A percentile compares a stretch with the other conserved stretches of the same genome.
Conservation (phyloP, 1,140 invertebrate species). For the Plectus sambesii region DNA sequence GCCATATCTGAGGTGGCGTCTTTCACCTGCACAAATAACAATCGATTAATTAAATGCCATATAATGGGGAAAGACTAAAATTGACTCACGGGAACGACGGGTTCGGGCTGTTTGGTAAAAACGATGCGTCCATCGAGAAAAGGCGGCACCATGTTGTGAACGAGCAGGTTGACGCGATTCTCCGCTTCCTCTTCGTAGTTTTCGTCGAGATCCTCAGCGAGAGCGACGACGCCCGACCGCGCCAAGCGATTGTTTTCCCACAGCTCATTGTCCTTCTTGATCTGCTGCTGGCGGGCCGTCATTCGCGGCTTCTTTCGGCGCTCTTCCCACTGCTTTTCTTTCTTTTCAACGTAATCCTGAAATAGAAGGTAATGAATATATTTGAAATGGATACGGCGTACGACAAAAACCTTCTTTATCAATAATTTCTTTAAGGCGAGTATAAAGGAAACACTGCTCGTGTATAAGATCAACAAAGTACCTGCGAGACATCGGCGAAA, state of each 20-base stretch:
- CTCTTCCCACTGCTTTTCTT: constrained; percentile 40
- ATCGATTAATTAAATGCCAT: constrained; percentile 4
- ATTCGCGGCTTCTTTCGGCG: constrained; percentile 39
- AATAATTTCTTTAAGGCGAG: neutral
- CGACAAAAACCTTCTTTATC: neutral
- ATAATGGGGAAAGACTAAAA: constrained; percentile 2
- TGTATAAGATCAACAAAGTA: too few relatives aligned
- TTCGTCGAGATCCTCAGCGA: constrained; percentile 78
- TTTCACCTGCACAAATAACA: constrained; percentile 48
- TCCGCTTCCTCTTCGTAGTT: constrained; percentile 75
- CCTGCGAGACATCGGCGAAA: constrained; percentile 73
- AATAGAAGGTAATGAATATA: neutral
- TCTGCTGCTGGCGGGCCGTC: constrained; percentile 42
- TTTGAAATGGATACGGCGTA: neutral
- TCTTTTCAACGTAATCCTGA: constrained; percentile 43
- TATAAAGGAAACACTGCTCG: neutral
- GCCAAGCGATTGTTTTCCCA: constrained; percentile 96
- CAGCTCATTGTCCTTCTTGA: constrained; percentile 72
- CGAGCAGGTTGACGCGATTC: constrained; percentile 80
- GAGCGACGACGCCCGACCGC: constrained; percentile 67
- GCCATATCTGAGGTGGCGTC: constrained; percentile 98
- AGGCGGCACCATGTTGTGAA: constrained; percentile 96
- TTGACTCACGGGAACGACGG: constrained; percentile 66
- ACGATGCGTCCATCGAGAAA: constrained; percentile 96
- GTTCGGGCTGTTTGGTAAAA: constrained; percentile 97